A percentile compares a stretch with the other conserved stretches of the same genome.
Evolutionary conservation across 2,113 vertebrate genomes (phyloP).

Genomic region (Tricholaema leucomelas): DNA sequence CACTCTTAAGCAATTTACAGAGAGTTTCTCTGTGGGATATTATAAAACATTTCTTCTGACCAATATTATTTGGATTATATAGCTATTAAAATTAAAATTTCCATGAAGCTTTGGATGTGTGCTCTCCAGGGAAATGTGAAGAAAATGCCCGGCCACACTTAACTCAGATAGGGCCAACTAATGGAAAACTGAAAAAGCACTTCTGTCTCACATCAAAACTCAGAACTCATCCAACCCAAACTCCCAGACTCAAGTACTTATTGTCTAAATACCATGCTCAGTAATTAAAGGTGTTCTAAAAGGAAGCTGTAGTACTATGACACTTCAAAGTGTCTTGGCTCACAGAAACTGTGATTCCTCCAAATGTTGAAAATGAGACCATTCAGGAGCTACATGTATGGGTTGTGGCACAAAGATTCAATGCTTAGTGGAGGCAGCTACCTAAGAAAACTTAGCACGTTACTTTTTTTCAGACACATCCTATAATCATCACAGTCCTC

Average conservation of each 20-base stretch:
- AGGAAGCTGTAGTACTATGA: background rate
- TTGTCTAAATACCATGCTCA: background rate
- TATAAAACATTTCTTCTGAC: background rate
- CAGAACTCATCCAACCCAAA: too few relatives aligned
- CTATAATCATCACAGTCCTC: background rate
- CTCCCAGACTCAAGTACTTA: background rate
- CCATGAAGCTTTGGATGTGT: background rate
- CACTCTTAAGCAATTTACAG: background rate
- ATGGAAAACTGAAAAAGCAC: background rate
- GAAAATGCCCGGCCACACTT: background rate
- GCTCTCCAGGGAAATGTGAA: background rate
- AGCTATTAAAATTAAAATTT: background rate
- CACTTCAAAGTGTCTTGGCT: background rate
- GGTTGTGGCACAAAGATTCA: background rate
- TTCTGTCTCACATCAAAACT: background rate
- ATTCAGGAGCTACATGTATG: background rate
- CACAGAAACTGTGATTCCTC: background rate
- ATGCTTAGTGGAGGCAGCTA: background rate
- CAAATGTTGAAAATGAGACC: background rate
- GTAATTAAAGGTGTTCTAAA: background rate
- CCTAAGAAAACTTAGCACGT: background rate
- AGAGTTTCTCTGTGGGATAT: background rate
- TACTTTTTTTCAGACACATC: background rate
- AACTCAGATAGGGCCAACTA: background rate
- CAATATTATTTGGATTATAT: background rate